Conservation (phyloP, 2,888 invertebrate genomes). For the Lasioglossum calceatum region DNA sequence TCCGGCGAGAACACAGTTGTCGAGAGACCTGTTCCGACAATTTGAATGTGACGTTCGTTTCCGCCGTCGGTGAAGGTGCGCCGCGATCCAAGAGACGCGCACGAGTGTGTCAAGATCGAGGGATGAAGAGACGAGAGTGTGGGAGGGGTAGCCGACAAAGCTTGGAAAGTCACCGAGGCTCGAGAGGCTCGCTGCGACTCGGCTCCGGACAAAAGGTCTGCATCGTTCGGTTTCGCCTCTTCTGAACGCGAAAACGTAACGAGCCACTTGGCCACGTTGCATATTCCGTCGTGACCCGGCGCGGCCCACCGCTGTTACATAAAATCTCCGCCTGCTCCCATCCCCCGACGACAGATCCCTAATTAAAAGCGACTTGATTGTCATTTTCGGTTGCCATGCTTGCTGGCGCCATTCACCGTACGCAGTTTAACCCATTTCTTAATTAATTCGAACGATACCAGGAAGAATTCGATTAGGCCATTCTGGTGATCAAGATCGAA, state of each 20-base stretch:
- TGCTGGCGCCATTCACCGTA: background rate
- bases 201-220: conserved; percentile 34
- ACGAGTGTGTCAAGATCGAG: conserved; percentile 46
- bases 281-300: conserved; percentile 64
- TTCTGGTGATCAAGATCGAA: no score
- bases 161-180: conserved; percentile 37
- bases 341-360: conserved; percentile 41
- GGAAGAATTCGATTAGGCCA: no score
- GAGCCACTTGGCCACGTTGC: conserved; percentile 75
- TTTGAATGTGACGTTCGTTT: background rate
- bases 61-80: background rate
- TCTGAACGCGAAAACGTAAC: conserved; percentile 68
- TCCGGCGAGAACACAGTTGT: background rate
- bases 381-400: conserved; percentile 22
- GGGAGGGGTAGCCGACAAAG: conserved; percentile 41
- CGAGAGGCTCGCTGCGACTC: conserved; percentile 32
- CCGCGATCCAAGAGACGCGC: background rate
- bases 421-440: background rate
- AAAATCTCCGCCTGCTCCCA: conserved; percentile 38
- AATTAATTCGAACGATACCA: background rate
- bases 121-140: background rate
- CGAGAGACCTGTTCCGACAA: background rate
- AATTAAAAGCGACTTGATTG: conserved; percentile 63
- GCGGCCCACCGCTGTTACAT: conserved; percentile 48
- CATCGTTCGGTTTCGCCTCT: conserved; percentile 64